Evolutionary conservation across 2,113 vertebrate genomes (phyloP), one percentile per base, ranked within the genome.

Genomic region (Rhinoptilus africanus): DNA sequence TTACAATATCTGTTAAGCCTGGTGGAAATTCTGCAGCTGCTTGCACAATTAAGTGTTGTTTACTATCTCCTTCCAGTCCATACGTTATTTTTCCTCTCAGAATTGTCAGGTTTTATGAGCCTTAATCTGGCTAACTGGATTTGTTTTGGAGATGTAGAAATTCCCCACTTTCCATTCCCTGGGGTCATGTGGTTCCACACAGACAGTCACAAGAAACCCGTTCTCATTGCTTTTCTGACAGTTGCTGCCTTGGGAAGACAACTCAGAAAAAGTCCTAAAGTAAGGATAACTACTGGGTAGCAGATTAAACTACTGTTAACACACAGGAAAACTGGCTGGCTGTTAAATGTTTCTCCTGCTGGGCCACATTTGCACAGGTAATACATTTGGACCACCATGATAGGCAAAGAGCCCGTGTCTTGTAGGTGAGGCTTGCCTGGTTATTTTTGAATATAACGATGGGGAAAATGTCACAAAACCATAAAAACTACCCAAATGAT

Each of bases 121-220:
- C 48, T 53, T 71, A 30, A 54, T 66, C 41, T 34, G 16, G 74
- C n/a, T 71, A 85, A 50, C 51, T 32, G 62, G 83, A 68, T 89
- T 85, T 85, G 72, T 27, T 62, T 69, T 77, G 30, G 57, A 88
- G 84, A 71, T 30, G 37, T 28, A 21, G 48, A 82, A 91, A 62
- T 54, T 82, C 66, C 57, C 57, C 47, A 48, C 75, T 48, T 77
- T 75, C 60, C 56, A 48, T 96, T 91, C 91, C 91, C 4, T 23
- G 80, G 91, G 94, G 92, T 3, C 67, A 72, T 78, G 88, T 62
- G 71, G 91, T 89, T 96, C 94, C 97, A 96, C 63, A 51, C 32
- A 94, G 85, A 83, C 47, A 85, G 94, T 79, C 96, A 94, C 76
- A 86, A 96, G 97, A 97, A 96, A 97, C 78, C 64, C 54, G 39